phyloP scores from a whole-genome alignment of 2,888 invertebrate genomes.

The Drosophila cracens region DNA sequence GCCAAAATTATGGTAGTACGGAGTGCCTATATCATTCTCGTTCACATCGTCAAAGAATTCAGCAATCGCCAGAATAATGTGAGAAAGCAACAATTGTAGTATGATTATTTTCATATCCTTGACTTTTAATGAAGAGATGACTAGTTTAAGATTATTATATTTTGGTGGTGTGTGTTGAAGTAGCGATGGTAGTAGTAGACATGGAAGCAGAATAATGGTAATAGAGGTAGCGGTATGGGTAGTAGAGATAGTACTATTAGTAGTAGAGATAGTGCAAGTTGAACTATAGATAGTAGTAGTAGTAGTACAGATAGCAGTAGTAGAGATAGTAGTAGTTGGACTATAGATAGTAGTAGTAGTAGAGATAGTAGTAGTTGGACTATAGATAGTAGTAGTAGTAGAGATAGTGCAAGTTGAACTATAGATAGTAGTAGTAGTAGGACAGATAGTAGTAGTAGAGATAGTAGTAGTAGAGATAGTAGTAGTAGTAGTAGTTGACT shows the following conservation, averaged over 20 bases:
- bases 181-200: too few relatives aligned
- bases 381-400: too few relatives aligned
- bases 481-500: too few relatives aligned
- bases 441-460: background rate
- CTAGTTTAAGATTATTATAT: background rate
- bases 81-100: background rate
- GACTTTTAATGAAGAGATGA: background rate
- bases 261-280: background rate
- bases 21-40: slow-evolving; percentile 7
- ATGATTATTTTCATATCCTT: slow-evolving; percentile 10
- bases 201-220: background rate
- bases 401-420: too few relatives aligned
- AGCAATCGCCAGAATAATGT: background rate
- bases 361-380: too few relatives aligned
- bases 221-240: background rate
- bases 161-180: background rate
- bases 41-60: rapidly evolving
- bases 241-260: background rate
- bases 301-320: background rate
- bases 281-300: rapidly evolving
- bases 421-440: too few relatives aligned
- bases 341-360: background rate
- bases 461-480: background rate
- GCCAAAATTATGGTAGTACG: slow-evolving; percentile 52
- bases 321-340: background rate